phyloP scores from a whole-genome alignment of 2,113 vertebrate genomes.

The Aptenodytes patagonicus region DNA sequence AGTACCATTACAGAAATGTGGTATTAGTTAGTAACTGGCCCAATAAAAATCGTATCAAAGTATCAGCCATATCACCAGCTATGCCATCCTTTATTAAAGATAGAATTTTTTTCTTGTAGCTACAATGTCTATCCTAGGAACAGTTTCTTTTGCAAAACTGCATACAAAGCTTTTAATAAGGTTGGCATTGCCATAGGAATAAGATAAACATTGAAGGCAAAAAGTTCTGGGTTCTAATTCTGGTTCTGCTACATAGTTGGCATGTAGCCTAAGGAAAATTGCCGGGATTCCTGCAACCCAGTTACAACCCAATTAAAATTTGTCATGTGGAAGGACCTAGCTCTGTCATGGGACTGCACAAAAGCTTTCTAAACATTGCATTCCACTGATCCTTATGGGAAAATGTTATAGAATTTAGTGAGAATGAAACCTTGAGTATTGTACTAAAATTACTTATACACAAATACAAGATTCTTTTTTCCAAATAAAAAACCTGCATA shows the following conservation, averaged over 20 bases:
- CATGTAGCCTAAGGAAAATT: neutral
- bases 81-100: neutral
- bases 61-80: neutral
- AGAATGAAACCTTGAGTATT: neutral
- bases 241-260: neutral
- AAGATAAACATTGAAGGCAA: neutral
- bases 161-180: neutral
- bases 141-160: neutral
- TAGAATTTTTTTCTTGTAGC: neutral
- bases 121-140: neutral
- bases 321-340: constrained; percentile 36
- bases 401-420: neutral
- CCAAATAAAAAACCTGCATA: neutral
- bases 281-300: neutral
- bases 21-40: neutral
- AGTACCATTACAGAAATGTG: neutral
- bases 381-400: neutral
- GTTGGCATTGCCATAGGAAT: neutral
- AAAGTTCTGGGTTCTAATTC: neutral
- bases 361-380: neutral
- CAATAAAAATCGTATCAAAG: neutral
- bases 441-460: neutral
- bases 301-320: constrained; percentile 44
- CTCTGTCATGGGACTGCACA: neutral
- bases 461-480: neutral